Conservation (phyloP, 2,888 invertebrate species). For the Craniophora ligustri region DNA sequence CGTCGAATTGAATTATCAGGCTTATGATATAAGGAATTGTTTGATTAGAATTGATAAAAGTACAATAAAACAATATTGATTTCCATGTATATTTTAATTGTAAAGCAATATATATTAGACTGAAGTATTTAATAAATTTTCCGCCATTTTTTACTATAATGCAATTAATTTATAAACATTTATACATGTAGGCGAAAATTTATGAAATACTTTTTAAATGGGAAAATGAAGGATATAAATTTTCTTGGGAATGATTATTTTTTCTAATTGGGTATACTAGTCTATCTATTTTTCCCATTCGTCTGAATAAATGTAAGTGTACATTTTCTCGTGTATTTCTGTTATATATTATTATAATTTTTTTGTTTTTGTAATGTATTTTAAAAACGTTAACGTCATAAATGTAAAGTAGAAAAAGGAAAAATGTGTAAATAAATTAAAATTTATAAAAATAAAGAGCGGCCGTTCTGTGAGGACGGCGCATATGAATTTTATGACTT, state of each 20-base stretch:
- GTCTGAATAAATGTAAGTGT: slow-evolving; percentile 77
- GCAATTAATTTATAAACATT: slow-evolving; percentile 72
- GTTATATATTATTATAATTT: slow-evolving; percentile 73
- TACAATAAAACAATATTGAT: slow-evolving; percentile 71
- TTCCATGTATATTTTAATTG: slow-evolving; percentile 83
- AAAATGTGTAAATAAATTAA: slow-evolving; percentile 88
- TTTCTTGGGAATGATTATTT: slow-evolving; percentile 75
- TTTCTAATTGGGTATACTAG: slow-evolving; percentile 87
- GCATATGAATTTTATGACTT: slow-evolving; percentile 65
- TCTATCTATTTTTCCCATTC: slow-evolving; percentile 80
- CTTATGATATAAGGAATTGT: slow-evolving; percentile 77
- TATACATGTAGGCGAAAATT: slow-evolving; percentile 78
- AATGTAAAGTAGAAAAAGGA: slow-evolving; percentile 86
- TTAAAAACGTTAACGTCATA: slow-evolving; percentile 87
- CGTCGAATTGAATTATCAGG: slow-evolving; percentile 64
- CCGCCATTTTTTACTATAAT: slow-evolving; percentile 72
- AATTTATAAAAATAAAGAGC: slow-evolving; percentile 88
- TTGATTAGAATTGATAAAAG: slow-evolving; percentile 74
- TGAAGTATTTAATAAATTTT: slow-evolving; percentile 84
- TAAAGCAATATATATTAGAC: slow-evolving; percentile 86
- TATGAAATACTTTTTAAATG: slow-evolving; percentile 79
- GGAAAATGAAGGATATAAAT: slow-evolving; percentile 64
- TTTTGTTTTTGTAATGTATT: slow-evolving; percentile 87
- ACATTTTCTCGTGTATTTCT: slow-evolving; percentile 83
- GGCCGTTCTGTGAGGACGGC: slow-evolving; percentile 83